Percentiles rank a stretch among this genome's conserved stretches.
Conservation (phyloP, 2,113 vertebrate genomes). For the Tupaia tana region DNA sequence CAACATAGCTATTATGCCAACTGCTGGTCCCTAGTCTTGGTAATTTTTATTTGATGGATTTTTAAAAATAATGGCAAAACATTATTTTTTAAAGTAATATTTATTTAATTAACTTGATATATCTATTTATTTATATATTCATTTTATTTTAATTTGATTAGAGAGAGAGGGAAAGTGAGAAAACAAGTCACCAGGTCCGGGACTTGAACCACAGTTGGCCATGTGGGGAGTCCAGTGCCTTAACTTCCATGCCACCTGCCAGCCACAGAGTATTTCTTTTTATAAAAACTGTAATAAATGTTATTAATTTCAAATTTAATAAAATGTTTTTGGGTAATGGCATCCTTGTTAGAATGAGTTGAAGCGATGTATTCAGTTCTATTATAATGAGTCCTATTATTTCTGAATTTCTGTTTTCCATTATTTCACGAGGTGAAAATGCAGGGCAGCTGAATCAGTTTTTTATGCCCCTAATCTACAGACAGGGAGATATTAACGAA, state of each 20-base stretch:
- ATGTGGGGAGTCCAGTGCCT: no score
- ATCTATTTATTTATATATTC: no score
- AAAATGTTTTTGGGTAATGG: not conserved
- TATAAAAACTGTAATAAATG: not conserved
- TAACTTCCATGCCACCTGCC: no score
- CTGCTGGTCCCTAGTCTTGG: no score
- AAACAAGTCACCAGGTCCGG: no score
- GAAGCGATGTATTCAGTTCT: not conserved
- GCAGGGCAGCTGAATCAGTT: not conserved
- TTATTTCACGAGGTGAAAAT: not conserved
- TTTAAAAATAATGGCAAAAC: not conserved
- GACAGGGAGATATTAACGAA: not conserved
- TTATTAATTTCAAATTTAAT: not conserved
- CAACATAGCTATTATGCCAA: no score
- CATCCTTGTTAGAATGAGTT: not conserved
- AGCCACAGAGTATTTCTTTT: no score
- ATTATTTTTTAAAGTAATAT: not conserved
- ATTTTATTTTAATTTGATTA: no score
- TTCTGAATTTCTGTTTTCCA: not conserved
- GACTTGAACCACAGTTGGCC: no score
- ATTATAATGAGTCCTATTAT: not conserved
- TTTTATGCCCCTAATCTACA: conserved; percentile 1
- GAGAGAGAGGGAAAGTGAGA: no score
- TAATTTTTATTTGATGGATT: not conserved
- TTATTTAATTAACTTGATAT: no score